Evolutionary conservation across 2,888 invertebrate genomes (phyloP).

Genomic region (Dicyrtomina minuta): DNA sequence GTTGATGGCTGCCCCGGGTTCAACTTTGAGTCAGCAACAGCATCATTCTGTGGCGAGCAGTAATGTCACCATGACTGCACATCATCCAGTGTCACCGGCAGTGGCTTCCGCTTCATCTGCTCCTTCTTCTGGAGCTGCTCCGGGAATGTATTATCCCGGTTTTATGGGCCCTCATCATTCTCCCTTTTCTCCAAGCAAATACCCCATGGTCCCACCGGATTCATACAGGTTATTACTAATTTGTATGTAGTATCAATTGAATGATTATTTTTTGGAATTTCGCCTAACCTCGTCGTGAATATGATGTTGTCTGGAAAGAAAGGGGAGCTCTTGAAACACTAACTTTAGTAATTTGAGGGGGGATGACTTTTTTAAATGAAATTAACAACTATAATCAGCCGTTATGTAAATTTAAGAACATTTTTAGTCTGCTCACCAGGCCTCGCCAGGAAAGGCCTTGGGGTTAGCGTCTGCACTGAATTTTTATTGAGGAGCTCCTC

Average conservation of each 20-base stretch:
- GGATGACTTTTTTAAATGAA: too few relatives aligned
- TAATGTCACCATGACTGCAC: slow-evolving; percentile 32
- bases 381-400: too few relatives aligned
- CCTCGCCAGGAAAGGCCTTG: too few relatives aligned
- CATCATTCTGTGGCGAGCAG: slow-evolving; percentile 12
- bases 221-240: too few relatives aligned
- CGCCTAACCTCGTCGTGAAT: background rate
- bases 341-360: too few relatives aligned
- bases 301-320: too few relatives aligned
- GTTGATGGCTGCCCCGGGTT: slow-evolving; percentile 21
- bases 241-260: slow-evolving; percentile 28
- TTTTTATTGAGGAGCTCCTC: too few relatives aligned
- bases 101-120: slow-evolving; percentile 12
- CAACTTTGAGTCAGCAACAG: slow-evolving; percentile 30
- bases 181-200: slow-evolving; percentile 51
- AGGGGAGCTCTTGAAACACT: too few relatives aligned
- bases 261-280: background rate
- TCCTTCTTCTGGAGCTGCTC: slow-evolving; percentile 6
- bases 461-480: too few relatives aligned
- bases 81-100: slow-evolving; percentile 27
- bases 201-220: slow-evolving; percentile 51
- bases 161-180: slow-evolving; percentile 40
- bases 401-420: too few relatives aligned
- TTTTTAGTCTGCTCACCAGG: too few relatives aligned
- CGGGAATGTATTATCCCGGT: slow-evolving; percentile 29